phyloP scores from a whole-genome alignment of 92 coral and sea anemone genomes.

The Parazoanthus darwini region DNA sequence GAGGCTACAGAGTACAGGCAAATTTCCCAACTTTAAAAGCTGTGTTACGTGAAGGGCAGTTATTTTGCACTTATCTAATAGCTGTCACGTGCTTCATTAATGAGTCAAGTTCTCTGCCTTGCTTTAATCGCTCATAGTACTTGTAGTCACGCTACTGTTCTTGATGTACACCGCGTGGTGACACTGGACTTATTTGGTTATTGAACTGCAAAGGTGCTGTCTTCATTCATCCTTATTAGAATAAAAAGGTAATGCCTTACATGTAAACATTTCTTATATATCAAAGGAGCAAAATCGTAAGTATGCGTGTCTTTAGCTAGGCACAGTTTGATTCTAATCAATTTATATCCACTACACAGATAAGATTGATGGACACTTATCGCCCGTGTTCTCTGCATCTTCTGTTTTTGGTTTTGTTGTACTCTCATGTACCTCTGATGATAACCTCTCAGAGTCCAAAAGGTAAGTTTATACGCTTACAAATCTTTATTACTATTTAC shows the following conservation, averaged over 20 bases:
- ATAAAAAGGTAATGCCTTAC: background rate
- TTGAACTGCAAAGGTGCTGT: background rate
- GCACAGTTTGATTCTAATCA: background rate
- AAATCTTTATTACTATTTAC: background rate
- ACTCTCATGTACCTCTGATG: background rate
- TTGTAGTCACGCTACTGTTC: too few species aligned
- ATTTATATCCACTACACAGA: background rate
- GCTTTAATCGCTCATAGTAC: too few species aligned
- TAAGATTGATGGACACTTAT: background rate
- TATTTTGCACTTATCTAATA: too few species aligned
- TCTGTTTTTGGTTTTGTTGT: background rate
- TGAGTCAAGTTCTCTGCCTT: too few species aligned
- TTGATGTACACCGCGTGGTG: too few species aligned
- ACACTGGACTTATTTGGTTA: background rate
- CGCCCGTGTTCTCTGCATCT: background rate
- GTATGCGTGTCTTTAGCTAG: background rate
- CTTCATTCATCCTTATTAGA: too few species aligned
- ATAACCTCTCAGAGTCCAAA: background rate
- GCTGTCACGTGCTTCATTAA: too few species aligned
- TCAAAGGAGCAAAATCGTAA: background rate
- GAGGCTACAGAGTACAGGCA: too few species aligned
- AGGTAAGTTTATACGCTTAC: background rate
- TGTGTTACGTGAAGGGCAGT: too few species aligned
- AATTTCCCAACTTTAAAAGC: too few species aligned
- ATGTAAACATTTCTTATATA: background rate